phyloP scores from a whole-genome alignment of 2,113 vertebrate species.

The Oreochromis spilurus region DNA sequence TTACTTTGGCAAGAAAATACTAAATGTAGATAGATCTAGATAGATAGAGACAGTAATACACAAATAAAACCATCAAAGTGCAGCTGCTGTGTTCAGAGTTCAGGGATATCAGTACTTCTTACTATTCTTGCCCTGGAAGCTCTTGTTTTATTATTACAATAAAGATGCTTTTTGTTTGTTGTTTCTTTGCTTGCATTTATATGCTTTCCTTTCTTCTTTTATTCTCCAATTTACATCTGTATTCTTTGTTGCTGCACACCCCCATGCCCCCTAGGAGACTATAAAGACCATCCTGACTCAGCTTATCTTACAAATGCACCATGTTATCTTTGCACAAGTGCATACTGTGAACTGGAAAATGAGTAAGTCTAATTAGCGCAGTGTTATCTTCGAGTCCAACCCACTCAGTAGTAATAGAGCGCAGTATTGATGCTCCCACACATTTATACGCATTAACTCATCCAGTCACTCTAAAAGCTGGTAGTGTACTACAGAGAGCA shows the following conservation, averaged over 20 bases:
- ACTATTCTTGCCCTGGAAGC: neutral
- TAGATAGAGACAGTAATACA: neutral
- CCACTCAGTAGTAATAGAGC: constrained; percentile 10
- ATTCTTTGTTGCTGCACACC: neutral
- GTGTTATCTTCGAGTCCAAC: neutral
- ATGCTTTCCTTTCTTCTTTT: neutral
- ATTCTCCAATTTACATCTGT: neutral
- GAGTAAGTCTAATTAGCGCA: constrained; percentile 15
- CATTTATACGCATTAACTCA: constrained; percentile 1
- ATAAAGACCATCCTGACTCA: neutral
- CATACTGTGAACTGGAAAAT: neutral
- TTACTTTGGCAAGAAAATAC: neutral
- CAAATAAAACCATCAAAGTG: neutral
- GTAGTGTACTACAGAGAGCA: neutral
- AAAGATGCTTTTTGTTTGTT: neutral
- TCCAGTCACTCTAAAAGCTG: neutral
- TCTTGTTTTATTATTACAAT: neutral
- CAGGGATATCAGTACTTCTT: neutral
- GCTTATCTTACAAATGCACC: neutral
- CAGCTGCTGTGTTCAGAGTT: neutral
- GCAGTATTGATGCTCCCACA: neutral
- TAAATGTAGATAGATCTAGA: neutral
- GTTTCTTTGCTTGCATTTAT: neutral
- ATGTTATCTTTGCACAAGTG: neutral
- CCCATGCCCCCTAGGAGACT: neutral